Evolutionary conservation across 2,888 invertebrate species (phyloP), one percentile per base, ranked within the genome.

Genomic region (Capitulum mitella): DNA sequence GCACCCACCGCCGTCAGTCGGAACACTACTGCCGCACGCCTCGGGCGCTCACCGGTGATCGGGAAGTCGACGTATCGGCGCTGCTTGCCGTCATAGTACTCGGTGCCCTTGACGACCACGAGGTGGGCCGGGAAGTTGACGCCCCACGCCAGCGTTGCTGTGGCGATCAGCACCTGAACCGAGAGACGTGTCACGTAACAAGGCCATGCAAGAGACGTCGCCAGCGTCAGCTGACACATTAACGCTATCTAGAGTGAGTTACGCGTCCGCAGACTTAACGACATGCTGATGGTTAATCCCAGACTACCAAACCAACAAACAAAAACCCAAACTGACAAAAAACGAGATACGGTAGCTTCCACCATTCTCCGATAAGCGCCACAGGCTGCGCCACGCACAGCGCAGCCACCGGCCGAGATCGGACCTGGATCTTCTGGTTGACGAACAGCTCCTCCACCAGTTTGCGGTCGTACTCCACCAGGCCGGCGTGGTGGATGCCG

Each of bases 61-160:
- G 99, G 99, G 93, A 99, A 99, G 85, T 99, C 99, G 19, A 98
- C 95, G 86, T 99, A 99, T 83, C 97, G 90, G 85, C 95, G 94
- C 46, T 91, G 91, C 86, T 98, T 98, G 1, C 97, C 98, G 86
- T 99, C 99, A 85, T 93, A 99, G 86, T 95, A 99, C 86, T 99
- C 99, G 0, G 99, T 99, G 80, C 98, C 97, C 86, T 99, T 99
- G 82, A 99, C 92, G n/a, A 99, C 92, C 0, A 99, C 98, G 78
- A 98, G 87, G 86, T 98, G 98, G 0, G 99, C 98, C 1, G 99
- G 99, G 85, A 99, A 93, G 87, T 99, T 99, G 14, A 99, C 98
- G 54, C 99, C 99, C 99, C 99, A 99, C 0, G 99, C 99, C 54
- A 99, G 86, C 0, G 99, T 99, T 6, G 98, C 95, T 0, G 98